Evolutionary conservation across 53 echinoderm and acorn worm species (phyloP), one percentile per base, ranked within the genome.

Genomic region (Crossaster papposus): DNA sequence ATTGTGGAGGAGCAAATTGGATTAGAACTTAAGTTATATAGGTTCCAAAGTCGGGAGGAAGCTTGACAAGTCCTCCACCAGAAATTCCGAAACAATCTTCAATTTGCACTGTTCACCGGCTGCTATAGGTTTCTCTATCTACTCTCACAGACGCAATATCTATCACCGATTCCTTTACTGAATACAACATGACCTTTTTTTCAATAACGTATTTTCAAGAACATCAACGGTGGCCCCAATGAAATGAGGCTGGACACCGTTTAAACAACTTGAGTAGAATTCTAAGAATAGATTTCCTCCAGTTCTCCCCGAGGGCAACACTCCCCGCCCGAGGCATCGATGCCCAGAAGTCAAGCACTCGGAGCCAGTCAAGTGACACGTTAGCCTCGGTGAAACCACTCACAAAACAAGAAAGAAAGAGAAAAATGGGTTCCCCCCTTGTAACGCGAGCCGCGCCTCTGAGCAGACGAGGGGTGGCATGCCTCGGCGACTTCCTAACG

Each of bases 401-500:
- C 87, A 17, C 29, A 51, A 3, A 18, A 34, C 31, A 35, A n/a
- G n/a, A n/a, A n/a, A n/a, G n/a, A n/a, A n/a, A n/a, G 36, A 22
- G 70, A 44, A 9, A 44, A 38, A 44, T 70, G 20, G 15, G 62
- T 10, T 58, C 65, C 64, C 29, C 32, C 73, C 85, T 35, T 54
- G 87, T 87, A 87, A 87, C 31, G 87, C 37, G 87, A 87, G 63
- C 77, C 87, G 23, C 76, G 55, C 87, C 87, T 58, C n/a, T n/a
- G n/a, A 62, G 30, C 36, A 26, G 64, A 37, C 31, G 17, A 55
- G 22, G 85, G 87, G 76, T 87, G 87, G 76, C 77, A 87, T 24
- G 87, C 76, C 87, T 87, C 77, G 28, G 1, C 77, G 29, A 33
- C 36, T 55, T 44, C 87, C 76, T 87, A 87, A 87, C 87, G 54